phyloP scores from a whole-genome alignment of 2,888 invertebrate genomes.

The Unio delphinus region DNA sequence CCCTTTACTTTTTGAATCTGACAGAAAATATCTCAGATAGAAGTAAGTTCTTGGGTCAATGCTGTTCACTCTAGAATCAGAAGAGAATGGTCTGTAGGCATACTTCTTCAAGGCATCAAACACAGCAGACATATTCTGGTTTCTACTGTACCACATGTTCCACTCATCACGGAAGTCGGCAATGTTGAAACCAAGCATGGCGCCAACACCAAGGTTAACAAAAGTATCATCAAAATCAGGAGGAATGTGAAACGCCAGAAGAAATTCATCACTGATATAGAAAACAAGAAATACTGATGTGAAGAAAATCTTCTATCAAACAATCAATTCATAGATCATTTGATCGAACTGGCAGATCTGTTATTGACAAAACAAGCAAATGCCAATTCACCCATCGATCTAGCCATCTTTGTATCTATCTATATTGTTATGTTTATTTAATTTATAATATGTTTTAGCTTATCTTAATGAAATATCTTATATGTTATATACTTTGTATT shows the following conservation, averaged over 20 bases:
- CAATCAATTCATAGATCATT: not conserved
- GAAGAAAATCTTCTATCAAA: not conserved
- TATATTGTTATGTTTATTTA: too few relatives aligned
- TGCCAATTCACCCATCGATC: too few relatives aligned
- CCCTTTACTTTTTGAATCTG: conserved; percentile 17
- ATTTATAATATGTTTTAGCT: too few relatives aligned
- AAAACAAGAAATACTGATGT: not conserved
- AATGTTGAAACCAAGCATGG: conserved; percentile 30
- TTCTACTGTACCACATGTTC: conserved; percentile 34
- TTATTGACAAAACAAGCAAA: too few relatives aligned
- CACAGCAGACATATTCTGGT: conserved; percentile 41
- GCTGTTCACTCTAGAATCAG: conserved; percentile 34
- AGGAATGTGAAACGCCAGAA: conserved; percentile 47
- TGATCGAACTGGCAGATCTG: too few relatives aligned
- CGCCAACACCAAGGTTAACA: conserved; percentile 52
- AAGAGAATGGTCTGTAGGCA: conserved; percentile 52
- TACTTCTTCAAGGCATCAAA: conserved; percentile 46
- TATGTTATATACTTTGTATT: too few relatives aligned
- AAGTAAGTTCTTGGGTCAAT: conserved; percentile 58
- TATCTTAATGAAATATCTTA: too few relatives aligned
- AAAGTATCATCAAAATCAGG: conserved; percentile 60
- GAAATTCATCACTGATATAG: conserved; percentile 28
- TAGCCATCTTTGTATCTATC: too few relatives aligned
- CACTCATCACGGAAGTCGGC: conserved; percentile 19
- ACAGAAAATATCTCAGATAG: conserved; percentile 52